Conservation (phyloP, 1,140 invertebrate species). For the Cydia amplana region DNA sequence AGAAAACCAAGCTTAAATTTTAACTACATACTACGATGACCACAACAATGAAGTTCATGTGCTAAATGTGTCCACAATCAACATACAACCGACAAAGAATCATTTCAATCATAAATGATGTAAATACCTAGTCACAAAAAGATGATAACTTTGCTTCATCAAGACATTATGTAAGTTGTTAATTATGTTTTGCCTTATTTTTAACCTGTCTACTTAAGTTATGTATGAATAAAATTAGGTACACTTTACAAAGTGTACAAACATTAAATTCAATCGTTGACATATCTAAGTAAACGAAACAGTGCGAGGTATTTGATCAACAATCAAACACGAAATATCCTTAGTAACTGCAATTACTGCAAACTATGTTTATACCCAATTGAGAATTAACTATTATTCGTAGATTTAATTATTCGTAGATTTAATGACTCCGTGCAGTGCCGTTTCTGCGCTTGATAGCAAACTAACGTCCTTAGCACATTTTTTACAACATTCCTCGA, state of each 20-base stretch:
- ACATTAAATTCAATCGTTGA: conserved; percentile 11
- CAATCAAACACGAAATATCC: conserved; percentile 11
- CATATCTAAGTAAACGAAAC: background rate
- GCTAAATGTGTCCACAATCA: too few relatives aligned
- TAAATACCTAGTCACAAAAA: too few relatives aligned
- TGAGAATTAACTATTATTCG: conserved; percentile 52
- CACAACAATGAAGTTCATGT: too few relatives aligned
- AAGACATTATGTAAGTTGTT: too few relatives aligned
- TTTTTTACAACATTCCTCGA: conserved; percentile 73
- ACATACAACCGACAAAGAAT: too few relatives aligned
- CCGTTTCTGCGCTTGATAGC: conserved; percentile 57
- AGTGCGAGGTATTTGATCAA: background rate
- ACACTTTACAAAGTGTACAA: background rate
- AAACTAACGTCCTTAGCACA: conserved; percentile 70
- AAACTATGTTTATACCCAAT: background rate
- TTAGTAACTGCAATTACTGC: background rate
- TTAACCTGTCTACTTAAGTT: too few relatives aligned
- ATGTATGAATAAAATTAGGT: too few relatives aligned
- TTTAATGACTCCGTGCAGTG: conserved; percentile 54
- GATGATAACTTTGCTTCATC: too few relatives aligned
- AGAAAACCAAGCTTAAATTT: background rate
- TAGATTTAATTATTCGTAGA: conserved; percentile 56
- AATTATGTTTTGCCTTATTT: too few relatives aligned
- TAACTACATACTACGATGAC: background rate
- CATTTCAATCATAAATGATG: too few relatives aligned